Evolutionary conservation across 1,140 invertebrate species (phyloP).

Genomic region (Hetaerina americana): DNA sequence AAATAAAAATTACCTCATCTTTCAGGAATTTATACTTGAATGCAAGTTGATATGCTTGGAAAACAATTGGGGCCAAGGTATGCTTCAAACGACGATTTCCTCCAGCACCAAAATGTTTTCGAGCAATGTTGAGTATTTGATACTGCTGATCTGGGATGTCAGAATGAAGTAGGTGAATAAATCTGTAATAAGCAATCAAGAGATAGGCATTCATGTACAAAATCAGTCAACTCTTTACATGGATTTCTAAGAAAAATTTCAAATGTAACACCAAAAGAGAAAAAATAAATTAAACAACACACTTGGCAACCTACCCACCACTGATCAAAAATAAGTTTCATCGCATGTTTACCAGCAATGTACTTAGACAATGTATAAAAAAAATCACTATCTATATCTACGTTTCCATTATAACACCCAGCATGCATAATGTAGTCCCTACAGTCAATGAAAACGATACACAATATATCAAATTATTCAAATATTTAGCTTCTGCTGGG

Average conservation of each 20-base stretch:
- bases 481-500: too few species aligned
- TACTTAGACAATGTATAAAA: too few species aligned
- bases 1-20: slow-evolving; percentile 44
- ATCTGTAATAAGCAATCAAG: slow-evolving; percentile 38
- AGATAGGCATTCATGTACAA: too few species aligned
- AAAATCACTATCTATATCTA: too few species aligned
- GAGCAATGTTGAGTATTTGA: slow-evolving; percentile 71
- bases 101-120: slow-evolving; percentile 79
- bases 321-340: too few species aligned
- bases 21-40: slow-evolving; percentile 64
- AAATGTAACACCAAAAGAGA: background rate
- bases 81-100: slow-evolving; percentile 78
- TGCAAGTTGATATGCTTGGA: slow-evolving; percentile 84
- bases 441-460: too few species aligned
- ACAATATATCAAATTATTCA: too few species aligned
- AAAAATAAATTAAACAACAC: too few species aligned
- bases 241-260: background rate
- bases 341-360: too few species aligned
- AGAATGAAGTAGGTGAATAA: slow-evolving; percentile 82
- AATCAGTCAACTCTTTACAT: slow-evolving; percentile 3
- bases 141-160: slow-evolving; percentile 87
- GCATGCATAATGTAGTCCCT: too few species aligned
- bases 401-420: too few species aligned
- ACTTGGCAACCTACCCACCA: too few species aligned
- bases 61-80: slow-evolving; percentile 91